phyloP scores from a whole-genome alignment of 2,888 invertebrate species.

The Coleophora flavipennella region DNA sequence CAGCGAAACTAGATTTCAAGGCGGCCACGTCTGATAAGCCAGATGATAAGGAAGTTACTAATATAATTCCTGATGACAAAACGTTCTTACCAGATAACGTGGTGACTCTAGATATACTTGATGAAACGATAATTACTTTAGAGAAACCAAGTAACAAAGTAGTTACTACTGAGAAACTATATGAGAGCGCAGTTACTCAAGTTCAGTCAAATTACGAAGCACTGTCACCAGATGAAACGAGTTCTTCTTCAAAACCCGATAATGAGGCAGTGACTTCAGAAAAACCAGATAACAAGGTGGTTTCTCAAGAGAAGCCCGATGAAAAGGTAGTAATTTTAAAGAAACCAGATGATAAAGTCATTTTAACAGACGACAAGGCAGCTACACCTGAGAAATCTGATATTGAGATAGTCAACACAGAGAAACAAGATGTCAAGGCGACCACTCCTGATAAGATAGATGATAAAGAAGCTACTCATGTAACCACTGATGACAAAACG shows the following conservation, averaged over 20 bases:
- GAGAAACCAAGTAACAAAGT: neutral
- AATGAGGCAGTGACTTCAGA: constrained; percentile 7
- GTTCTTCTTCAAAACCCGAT: no score
- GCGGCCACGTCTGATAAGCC: constrained; percentile 4
- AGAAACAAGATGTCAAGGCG: constrained; percentile 4
- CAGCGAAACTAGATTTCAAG: constrained; percentile 6
- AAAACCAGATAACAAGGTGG: constrained; percentile 9
- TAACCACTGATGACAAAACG: no score
- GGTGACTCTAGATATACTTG: constrained; percentile 1
- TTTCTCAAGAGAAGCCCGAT: constrained; percentile 8
- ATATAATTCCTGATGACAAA: no score
- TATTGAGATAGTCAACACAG: constrained; percentile 10
- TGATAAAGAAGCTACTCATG: no score
- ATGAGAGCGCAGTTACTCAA: neutral
- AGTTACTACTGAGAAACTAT: constrained; percentile 1
- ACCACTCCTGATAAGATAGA: constrained; percentile 5
- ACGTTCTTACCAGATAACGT: no score
- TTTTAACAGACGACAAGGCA: no score
- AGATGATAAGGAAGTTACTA: no score
- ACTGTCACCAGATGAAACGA: neutral
- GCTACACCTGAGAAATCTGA: no score
- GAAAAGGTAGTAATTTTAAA: constrained; percentile 8
- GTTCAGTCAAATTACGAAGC: no score
- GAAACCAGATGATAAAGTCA: constrained; percentile 8
- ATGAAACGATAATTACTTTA: neutral